A percentile compares a stretch with the other conserved stretches of the same genome.
phyloP scores from a whole-genome alignment of 2,797 vertebrate genomes.

The Platalea minor region DNA sequence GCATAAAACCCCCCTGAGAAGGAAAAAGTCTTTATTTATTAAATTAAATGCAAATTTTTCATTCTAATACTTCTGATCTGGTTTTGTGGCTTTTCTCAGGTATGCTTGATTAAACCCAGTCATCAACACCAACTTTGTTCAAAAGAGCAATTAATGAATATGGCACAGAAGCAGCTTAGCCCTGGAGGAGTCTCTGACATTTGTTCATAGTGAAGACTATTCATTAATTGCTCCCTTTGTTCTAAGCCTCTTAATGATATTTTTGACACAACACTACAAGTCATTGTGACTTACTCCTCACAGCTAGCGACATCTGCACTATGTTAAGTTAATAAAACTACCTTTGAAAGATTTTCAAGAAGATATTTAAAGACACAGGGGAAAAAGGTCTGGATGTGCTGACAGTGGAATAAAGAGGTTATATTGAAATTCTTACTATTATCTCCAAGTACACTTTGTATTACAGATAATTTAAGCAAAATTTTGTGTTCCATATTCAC shows the following conservation, averaged over 20 bases:
- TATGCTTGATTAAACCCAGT: conserved; percentile 57
- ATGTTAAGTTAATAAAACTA: conserved; percentile 36
- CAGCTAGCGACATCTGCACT: not conserved
- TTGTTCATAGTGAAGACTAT: conserved; percentile 19
- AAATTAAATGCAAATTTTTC: conserved; percentile 4
- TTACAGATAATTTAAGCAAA: not conserved
- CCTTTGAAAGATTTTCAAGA: conserved; percentile 24
- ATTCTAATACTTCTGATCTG: not conserved
- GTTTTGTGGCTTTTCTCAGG: conserved; percentile 35
- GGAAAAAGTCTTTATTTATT: not conserved
- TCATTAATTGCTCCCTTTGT: conserved; percentile 63
- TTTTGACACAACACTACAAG: conserved; percentile 35
- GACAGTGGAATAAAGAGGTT: not conserved
- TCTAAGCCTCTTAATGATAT: conserved; percentile 25
- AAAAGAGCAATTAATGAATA: conserved; percentile 63
- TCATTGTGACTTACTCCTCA: conserved; percentile 33
- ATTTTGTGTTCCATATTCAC: not conserved
- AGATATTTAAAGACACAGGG: not conserved
- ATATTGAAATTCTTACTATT: not conserved
- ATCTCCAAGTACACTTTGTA: not conserved
- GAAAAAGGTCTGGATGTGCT: not conserved
- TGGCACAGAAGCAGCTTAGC: conserved; percentile 31
- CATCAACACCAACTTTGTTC: conserved; percentile 35
- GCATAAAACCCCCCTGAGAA: not conserved
- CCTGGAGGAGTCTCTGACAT: conserved; percentile 44